Conservation (phyloP, 2,797 vertebrate genomes). For the Argentina silus region DNA sequence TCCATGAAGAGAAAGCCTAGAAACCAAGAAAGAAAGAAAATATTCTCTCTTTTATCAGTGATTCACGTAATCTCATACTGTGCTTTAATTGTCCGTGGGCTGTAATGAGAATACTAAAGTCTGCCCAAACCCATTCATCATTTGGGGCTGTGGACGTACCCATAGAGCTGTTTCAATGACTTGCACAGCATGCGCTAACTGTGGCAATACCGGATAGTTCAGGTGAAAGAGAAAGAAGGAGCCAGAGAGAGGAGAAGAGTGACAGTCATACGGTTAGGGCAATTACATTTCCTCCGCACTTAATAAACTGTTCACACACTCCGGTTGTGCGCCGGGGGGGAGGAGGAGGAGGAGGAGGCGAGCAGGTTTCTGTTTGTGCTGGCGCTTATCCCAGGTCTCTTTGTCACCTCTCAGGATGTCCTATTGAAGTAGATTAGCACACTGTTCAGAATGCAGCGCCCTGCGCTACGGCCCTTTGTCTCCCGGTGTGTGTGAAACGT, state of each 20-base stretch:
- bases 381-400: slow-evolving; percentile 36
- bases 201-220: slow-evolving; percentile 41
- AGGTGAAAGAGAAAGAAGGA: slow-evolving; percentile 28
- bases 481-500: slow-evolving; percentile 56
- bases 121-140: slow-evolving; percentile 50
- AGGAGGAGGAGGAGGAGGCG: slow-evolving; percentile 2
- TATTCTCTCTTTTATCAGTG: slow-evolving; percentile 3
- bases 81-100: slow-evolving; percentile 26
- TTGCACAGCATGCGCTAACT: slow-evolving; percentile 40
- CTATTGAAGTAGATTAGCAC: slow-evolving; percentile 60
- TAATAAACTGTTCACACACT: slow-evolving; percentile 54
- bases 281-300: slow-evolving; percentile 49
- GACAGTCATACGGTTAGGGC: slow-evolving; percentile 11
- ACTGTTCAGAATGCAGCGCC: slow-evolving; percentile 39
- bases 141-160: slow-evolving; percentile 49
- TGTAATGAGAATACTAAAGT: slow-evolving; percentile 61
- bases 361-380: slow-evolving; percentile 22
- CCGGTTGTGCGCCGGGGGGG: not conserved
- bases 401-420: slow-evolving; percentile 59
- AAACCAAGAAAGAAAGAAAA: slow-evolving; percentile 21
- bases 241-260: slow-evolving; percentile 13
- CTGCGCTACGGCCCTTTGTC: slow-evolving; percentile 51
- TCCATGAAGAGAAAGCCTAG: slow-evolving; percentile 38
- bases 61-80: slow-evolving; percentile 10
- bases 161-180: slow-evolving; percentile 56